phyloP scores from a whole-genome alignment of 2,888 invertebrate genomes.

The Chloroclysta siterata region DNA sequence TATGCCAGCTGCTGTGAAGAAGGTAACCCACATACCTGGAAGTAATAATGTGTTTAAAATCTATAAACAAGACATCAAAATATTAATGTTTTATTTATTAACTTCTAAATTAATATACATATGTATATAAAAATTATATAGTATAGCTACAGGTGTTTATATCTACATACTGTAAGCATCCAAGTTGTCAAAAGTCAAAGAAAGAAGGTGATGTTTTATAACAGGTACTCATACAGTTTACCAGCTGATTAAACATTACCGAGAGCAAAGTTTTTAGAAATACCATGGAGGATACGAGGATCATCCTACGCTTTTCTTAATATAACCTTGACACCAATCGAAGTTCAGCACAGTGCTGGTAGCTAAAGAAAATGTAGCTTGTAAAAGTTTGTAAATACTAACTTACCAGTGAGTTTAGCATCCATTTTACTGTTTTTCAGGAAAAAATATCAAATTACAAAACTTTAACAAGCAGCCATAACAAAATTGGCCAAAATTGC shows the following conservation, averaged over 20 bases:
- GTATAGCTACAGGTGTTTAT: no score
- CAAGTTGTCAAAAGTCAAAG: no score
- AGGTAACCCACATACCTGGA: constrained; percentile 91
- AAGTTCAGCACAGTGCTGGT: not conserved
- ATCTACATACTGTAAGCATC: no score
- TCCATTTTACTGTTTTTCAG: constrained; percentile 64
- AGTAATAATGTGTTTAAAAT: constrained; percentile 7
- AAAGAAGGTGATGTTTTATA: no score
- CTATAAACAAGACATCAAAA: no score
- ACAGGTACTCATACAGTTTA: not conserved
- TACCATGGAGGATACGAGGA: constrained; percentile 1
- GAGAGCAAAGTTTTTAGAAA: not conserved
- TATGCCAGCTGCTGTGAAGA: constrained; percentile 94
- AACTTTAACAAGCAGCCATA: constrained; percentile 26
- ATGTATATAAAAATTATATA: no score
- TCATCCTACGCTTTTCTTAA: not conserved
- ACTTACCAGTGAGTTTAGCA: constrained; percentile 67
- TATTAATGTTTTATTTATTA: no score
- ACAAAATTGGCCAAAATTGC: no score
- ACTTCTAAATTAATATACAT: no score
- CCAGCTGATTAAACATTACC: constrained; percentile 2
- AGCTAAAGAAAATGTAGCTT: not conserved
- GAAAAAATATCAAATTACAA: constrained; percentile 49
- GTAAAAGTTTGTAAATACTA: not conserved
- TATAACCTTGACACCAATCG: constrained; percentile 13